Base-by-base conservation (phyloP, 2,113 vertebrate genomes). In the Phyllopteryx taeniolatus region DNA sequence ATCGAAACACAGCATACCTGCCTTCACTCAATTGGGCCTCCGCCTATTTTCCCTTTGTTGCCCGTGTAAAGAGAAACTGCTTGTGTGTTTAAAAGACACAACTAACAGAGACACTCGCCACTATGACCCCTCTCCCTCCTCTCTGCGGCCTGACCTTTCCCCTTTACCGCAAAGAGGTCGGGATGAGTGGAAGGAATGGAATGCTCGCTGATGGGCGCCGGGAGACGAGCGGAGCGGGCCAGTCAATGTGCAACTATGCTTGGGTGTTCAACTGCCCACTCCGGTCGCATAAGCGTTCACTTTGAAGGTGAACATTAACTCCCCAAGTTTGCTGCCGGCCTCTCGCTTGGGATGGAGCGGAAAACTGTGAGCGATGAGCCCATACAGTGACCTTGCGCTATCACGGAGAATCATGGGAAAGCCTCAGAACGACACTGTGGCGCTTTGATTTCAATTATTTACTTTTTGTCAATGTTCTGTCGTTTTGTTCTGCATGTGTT, bases 131-230 rank as follows among this genome's bases (percentile, higher is more conserved):
- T n/a, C 11, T 8, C 20, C 20, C 17, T 27, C 33, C 0, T 20
- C 68, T 53, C 79, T 74, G 7, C 74, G 44, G 51, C 57, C 22
- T 71, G 81, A 86, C 81, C 88, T 84, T 47, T 81, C 82, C 84
- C 87, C 83, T 73, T 17, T 42, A 75, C 79, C 35, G 64, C 67
- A 73, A 71, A 83, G 80, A 62, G 80, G 75, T 39, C 54, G 78
- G 69, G 80, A 74, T 51, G 35, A 77, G 80, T 68, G 70, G 75
- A 87, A 11, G 72, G 78, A 82, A 60, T 57, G 86, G 76, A 87
- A 88, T 85, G 82, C 79, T 71, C 51, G 1, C 67, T 60, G 77
- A 81, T 15, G 14, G 42, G 64, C 61, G 1, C 60, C 51, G 42
- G 33, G 44, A 39, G 13, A 68, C 62, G 66, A 22, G 64, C 7